Evolutionary conservation across 1,140 invertebrate genomes (phyloP).

Genomic region (Venturia canescens): DNA sequence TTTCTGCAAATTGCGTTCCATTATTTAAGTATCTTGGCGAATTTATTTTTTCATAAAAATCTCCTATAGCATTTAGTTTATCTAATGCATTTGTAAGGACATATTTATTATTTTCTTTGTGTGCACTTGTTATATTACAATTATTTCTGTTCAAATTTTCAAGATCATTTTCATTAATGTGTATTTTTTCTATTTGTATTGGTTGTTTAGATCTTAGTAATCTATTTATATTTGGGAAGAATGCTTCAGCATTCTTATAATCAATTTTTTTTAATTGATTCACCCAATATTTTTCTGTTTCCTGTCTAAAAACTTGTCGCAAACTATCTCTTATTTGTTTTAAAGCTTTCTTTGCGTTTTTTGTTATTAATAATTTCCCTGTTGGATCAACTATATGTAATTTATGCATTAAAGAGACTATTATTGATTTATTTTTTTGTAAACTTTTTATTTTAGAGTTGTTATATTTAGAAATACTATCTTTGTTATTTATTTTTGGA

Average conservation of each 20-base stretch:
- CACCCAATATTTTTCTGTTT: conserved; percentile 18
- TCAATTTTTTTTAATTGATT: conserved; percentile 31
- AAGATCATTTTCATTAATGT: background rate
- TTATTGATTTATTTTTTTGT: background rate
- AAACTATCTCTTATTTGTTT: background rate
- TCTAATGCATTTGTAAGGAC: background rate
- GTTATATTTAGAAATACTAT: conserved; percentile 1
- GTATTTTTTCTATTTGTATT: background rate
- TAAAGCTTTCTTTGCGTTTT: background rate
- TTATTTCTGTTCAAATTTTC: background rate
- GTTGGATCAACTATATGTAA: background rate
- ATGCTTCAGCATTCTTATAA: background rate
- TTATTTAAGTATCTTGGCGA: conserved; percentile 39
- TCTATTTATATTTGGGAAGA: conserved; percentile 31
- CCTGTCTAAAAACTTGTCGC: background rate
- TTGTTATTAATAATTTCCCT: background rate
- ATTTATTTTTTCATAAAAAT: conserved; percentile 38
- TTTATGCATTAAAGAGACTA: background rate
- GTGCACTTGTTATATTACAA: background rate
- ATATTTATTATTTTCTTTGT: background rate
- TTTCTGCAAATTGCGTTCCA: background rate
- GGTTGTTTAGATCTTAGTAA: conserved; percentile 1
- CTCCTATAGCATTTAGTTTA: conserved; percentile 38
- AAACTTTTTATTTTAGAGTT: conserved; percentile 13
- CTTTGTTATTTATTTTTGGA: background rate